Base-by-base conservation (phyloP, 2,888 invertebrate species). In the Lepidonotus clava region DNA sequence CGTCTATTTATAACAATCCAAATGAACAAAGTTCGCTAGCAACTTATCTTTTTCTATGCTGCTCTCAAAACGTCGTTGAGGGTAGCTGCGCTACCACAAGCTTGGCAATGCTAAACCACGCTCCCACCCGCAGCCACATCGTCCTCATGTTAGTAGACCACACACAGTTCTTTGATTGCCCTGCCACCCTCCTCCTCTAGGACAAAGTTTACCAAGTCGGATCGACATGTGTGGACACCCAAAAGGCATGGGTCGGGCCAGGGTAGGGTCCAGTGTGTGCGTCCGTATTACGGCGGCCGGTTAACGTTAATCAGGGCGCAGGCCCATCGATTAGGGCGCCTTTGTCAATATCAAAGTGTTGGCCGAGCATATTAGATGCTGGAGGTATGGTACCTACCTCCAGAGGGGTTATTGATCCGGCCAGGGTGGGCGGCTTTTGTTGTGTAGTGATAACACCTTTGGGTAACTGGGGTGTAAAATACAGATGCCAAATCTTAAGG, bases 271-370 rank as follows among this genome's bases (percentile, higher is more conserved):
- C 6, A 46, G 46, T 46, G 46, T 46, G 46, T 28, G 28, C 28
- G 24, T 24, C n/a, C 28, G 61, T 14, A 28, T 18, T 24, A 4
- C 24, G n/a, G n/a, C 61, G 28, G 11, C 28, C 2, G 28, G 61
- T n/a, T 46, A 46, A 18, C 28, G 61, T 61, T 28, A 61, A 61
- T 61, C 61, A 61, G 61, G 61, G 24, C 2, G 28, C 1, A 61
- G 24, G 61, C 24, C 28, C 61, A 61, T 61, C 61, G 61, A 61
- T 61, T 61, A 61, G 2, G 28, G 21, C 5, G 4, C 28, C 61
- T 61, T 32, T 61, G 61, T 61, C 61, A 61, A 61, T 61, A 61
- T 61, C 28, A 24, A 61, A 61, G 28, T 61, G 61, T 61, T 28
- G 61, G 28, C 28, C 24, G 61, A 61, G 61, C 61, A 61, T 28